Evolutionary conservation across 2,888 invertebrate species (phyloP).

Genomic region (Epinotia demarniana): DNA sequence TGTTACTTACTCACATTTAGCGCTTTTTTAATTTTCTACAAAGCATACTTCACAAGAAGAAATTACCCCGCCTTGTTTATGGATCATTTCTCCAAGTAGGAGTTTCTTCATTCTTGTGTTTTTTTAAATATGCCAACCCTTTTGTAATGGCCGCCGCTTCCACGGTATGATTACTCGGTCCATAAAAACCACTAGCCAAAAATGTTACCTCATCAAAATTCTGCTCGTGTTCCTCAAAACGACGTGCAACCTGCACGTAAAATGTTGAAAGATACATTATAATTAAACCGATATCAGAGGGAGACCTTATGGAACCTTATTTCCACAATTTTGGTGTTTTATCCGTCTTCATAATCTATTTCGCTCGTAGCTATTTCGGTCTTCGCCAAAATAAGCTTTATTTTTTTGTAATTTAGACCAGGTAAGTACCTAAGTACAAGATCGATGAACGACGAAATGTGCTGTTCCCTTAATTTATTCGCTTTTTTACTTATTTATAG

Average conservation of each 20-base stretch:
- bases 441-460: background rate
- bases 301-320: background rate
- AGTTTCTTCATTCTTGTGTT: slow-evolving; percentile 57
- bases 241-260: slow-evolving; percentile 52
- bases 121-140: slow-evolving; percentile 64
- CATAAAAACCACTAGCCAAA: slow-evolving; percentile 60
- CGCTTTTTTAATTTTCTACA: slow-evolving; percentile 23
- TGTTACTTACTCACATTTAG: background rate
- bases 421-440: background rate
- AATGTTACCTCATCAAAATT: slow-evolving; percentile 66
- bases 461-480: background rate
- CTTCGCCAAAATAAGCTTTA: background rate
- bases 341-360: slow-evolving; percentile 31
- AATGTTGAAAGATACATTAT: slow-evolving; percentile 51
- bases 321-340: slow-evolving; percentile 30
- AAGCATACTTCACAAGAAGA: slow-evolving; percentile 38
- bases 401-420: background rate
- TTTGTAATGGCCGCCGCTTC: slow-evolving; percentile 64
- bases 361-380: background rate
- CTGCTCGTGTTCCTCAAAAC: slow-evolving; percentile 57
- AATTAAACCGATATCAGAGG: slow-evolving; percentile 26
- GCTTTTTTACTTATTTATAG: too few species aligned
- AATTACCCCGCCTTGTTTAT: slow-evolving; percentile 40
- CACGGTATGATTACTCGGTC: slow-evolving; percentile 63
- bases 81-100: slow-evolving; percentile 52